Base-by-base conservation (phyloP, 2,888 invertebrate species). In the Blastobasis adustella region DNA sequence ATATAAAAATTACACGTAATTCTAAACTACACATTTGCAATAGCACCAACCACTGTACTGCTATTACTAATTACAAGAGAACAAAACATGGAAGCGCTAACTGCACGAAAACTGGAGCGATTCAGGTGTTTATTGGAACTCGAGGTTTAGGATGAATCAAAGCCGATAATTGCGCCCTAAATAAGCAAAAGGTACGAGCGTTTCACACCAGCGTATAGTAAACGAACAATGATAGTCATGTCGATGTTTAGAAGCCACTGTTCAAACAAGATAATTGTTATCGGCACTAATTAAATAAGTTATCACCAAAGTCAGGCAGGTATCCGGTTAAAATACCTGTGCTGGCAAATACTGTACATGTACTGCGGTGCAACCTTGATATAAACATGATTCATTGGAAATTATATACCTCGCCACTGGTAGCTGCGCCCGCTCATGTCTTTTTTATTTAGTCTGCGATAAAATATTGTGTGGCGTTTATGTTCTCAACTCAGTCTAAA, bases 131-230 rank as follows among this genome's bases (percentile, higher is more conserved):
- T 54, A 62, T 63, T 61, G 59, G 50, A 39, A 46, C 53, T 42
- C 58, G 61, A 63, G 65, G 69, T 57, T 67, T 65, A 55, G 59
- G 58, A 59, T 62, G 62, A 67, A 64, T 66, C 61, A 63, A 71
- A 61, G 59, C 52, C 47, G 66, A 58, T 75, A 78, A 79, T 78
- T 69, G 67, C 66, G 67, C 71, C 75, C 71, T 67, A 65, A 63
- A 53, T 23, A 23, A 23, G 62, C 62, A 64, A 65, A 72, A 72
- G 69, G 73, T 67, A 67, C 61, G 54, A 61, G 58, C 62, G 65
- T 63, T 73, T 69, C 67, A 68, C 74, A 70, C 67, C 55, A 61
- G 52, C 53, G 50, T n/a, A 54, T 23, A 23, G 23, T 50, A 49
- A 49, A 46, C 43, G 45, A 55, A 53, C 55, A 56, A 58, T 52